These are phyloP conservation scores for Tarsius wallacei DNA, from an alignment of 2,797 vertebrate genomes.

Conservation along the genomic window DNA sequence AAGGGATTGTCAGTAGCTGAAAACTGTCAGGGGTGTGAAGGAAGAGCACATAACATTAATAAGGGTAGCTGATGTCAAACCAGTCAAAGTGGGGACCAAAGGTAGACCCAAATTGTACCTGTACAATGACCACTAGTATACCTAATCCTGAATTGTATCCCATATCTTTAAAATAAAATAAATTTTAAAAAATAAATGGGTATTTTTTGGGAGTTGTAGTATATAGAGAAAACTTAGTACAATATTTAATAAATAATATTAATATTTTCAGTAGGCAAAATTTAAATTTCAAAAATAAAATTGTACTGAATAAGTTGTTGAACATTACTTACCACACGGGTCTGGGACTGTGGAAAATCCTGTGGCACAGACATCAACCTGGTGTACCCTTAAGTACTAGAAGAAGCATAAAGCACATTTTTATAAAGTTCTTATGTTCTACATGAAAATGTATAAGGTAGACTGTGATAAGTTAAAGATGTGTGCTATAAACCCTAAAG, in stretches of 20 bases:
- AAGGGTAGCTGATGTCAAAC: too few relatives aligned
- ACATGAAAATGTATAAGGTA: not conserved
- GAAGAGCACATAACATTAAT: too few relatives aligned
- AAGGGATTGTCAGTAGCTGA: too few relatives aligned
- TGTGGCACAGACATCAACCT: not conserved
- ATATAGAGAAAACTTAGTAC: conserved; percentile 30
- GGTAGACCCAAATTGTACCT: too few relatives aligned
- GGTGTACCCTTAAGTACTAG: not conserved
- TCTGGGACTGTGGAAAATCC: not conserved
- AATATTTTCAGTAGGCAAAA: conserved; percentile 58
- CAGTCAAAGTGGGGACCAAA: too few relatives aligned
- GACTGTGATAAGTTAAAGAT: not conserved
- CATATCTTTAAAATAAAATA: too few relatives aligned
- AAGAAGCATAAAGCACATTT: not conserved
- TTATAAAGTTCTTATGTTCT: not conserved
- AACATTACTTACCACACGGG: not conserved
- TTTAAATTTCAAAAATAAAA: not conserved
- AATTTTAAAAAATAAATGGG: not conserved
- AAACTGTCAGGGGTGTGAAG: too few relatives aligned
- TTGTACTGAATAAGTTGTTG: not conserved
- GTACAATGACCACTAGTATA: too few relatives aligned
- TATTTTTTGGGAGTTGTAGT: conserved; percentile 30
- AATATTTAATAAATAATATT: conserved; percentile 65
- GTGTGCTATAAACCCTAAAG: not conserved
- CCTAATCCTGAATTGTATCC: too few relatives aligned